phyloP scores from a whole-genome alignment of 2,797 vertebrate species.

The Philypnodon macrostomus region DNA sequence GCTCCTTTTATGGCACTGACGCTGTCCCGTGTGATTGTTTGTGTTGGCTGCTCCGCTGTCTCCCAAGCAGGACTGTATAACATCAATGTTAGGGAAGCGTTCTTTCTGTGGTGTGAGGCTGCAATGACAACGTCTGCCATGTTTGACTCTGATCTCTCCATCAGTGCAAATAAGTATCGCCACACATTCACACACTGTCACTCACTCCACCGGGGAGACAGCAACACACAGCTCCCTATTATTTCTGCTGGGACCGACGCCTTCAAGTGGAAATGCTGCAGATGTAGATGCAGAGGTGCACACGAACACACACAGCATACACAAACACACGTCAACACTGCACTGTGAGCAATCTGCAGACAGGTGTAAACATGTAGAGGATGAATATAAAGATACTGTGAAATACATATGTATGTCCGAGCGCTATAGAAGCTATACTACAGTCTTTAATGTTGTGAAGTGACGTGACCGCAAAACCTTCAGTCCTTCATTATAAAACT shows the following conservation, averaged over 20 bases:
- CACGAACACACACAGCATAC: too few species aligned
- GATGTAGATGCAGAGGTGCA: constrained; percentile 37
- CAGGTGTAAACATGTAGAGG: constrained; percentile 16
- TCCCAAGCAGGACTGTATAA: constrained; percentile 57
- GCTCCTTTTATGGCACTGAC: constrained; percentile 18
- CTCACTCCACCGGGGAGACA: constrained; percentile 69
- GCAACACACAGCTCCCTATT: constrained; percentile 57
- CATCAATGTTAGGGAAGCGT: constrained; percentile 56
- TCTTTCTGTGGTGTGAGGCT: constrained; percentile 66
- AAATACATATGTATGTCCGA: constrained; percentile 8
- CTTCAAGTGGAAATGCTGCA: constrained; percentile 64
- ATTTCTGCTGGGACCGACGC: constrained; percentile 55
- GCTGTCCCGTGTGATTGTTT: constrained; percentile 51
- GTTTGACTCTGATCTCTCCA: constrained; percentile 79
- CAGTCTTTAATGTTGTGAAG: constrained; percentile 7
- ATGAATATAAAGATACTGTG: constrained; percentile 10
- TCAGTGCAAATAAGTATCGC: constrained; percentile 74
- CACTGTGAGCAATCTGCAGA: constrained; percentile 17
- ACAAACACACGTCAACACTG: constrained; percentile 36
- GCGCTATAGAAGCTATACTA: neutral
- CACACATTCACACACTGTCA: constrained; percentile 70
- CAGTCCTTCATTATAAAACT: constrained; percentile 6
- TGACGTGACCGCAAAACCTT: neutral
- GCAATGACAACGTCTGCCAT: constrained; percentile 73
- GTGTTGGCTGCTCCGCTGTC: constrained; percentile 44